Base-by-base conservation (phyloP, 2,888 invertebrate species). In the Dastarcus helophoroides region DNA sequence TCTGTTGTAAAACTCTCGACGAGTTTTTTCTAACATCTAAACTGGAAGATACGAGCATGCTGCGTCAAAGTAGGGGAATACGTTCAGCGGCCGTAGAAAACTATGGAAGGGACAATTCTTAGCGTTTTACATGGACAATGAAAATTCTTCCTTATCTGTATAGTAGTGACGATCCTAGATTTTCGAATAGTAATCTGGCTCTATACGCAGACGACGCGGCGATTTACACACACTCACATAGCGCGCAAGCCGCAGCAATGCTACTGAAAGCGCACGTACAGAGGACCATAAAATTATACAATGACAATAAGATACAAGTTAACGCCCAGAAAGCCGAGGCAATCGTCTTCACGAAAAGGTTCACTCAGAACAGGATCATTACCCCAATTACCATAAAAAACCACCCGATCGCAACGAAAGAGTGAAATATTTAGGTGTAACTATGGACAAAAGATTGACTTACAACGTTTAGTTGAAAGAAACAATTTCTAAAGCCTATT, bases 171-270 rank as follows among this genome's bases (percentile, higher is more conserved):
- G 25, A 38, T 8, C 35, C 38, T 5, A 9, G 24, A 19, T 28
- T 26, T 8, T 12, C 14, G 2, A 38, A 40, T 9, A 38, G 40
- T 2, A 37, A 36, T n/a, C 29, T 24, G 3, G 37, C 42, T 5
- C 29, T 38, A 3, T 43, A 32, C 12, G 39, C 41, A 5, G 39
- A 38, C 23, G 37, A 40, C 17, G 41, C 40, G 4, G 40, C 38
- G 3, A 33, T 38, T 3, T 37, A 37, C 28, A 32, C 40, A 2
- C 29, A 32, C n/a, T 39, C 39, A 1, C 28, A 21, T 8, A 15
- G 14, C 6, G 35, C 35, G 6, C 7, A 21, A 16, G 31, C 32
- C 6, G 33, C 37, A 1, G 34, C 19, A 3, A 19, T 15, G 5
- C 29, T 33, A 21, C 10, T 37, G 4, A 26, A 37, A 29, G 26